Conservation (phyloP, 2,113 vertebrate genomes). For the Grammomys surdaster region DNA sequence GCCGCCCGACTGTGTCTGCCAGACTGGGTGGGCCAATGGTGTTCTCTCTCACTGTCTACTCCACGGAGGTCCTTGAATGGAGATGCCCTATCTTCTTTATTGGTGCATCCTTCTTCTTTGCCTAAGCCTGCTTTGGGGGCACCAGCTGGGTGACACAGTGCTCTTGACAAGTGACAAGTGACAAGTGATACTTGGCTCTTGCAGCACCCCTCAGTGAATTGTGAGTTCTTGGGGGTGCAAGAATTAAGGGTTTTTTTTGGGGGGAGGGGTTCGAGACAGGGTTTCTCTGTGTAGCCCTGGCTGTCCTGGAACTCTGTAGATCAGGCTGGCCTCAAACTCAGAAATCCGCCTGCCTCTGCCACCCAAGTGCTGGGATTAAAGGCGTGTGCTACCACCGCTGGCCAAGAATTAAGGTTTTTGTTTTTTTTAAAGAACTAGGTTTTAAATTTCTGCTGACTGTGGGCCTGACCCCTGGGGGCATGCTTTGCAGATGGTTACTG, state of each 20-base stretch:
- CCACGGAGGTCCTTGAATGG: neutral
- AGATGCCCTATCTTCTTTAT: neutral
- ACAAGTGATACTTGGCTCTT: neutral
- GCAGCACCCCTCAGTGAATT: neutral
- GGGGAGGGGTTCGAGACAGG: too few species aligned
- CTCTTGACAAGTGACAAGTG: too few species aligned
- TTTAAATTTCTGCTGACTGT: neutral
- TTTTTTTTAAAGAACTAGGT: neutral
- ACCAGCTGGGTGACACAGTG: neutral
- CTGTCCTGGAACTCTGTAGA: too few species aligned
- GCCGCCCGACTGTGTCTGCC: conserved; percentile 8
- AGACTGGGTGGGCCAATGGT: neutral
- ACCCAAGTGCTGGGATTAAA: too few species aligned
- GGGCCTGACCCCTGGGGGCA: neutral
- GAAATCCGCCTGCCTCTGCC: too few species aligned
- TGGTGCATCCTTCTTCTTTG: neutral
- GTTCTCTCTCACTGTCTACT: neutral
- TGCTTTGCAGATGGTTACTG: conserved; percentile 8
- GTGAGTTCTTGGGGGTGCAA: neutral
- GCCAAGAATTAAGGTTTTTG: neutral
- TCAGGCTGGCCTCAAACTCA: too few species aligned
- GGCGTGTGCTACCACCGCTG: too few species aligned
- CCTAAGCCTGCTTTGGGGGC: neutral
- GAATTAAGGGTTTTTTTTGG: too few species aligned
- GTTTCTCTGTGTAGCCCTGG: too few species aligned